Percentiles rank a stretch among this genome's conserved stretches.
phyloP scores from a whole-genome alignment of 30 jellyfish, hydroid and myxozoan species.

The Hydractinia symbiolongicarpus region DNA sequence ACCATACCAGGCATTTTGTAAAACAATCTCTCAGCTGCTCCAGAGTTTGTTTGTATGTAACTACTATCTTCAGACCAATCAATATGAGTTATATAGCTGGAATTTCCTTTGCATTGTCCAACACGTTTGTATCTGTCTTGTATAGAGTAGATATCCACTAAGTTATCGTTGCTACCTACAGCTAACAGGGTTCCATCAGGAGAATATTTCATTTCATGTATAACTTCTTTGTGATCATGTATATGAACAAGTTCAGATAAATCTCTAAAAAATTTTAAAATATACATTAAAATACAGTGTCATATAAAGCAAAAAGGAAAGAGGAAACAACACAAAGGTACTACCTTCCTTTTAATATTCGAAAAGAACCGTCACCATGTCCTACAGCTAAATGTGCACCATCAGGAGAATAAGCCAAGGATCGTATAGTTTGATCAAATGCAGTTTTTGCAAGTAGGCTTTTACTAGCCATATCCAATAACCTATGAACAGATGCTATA shows the following conservation, averaged over 20 bases:
- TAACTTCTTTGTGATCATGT: slow-evolving; percentile 89
- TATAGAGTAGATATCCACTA: slow-evolving; percentile 85
- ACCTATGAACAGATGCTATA: slow-evolving; percentile 18
- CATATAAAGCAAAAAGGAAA: background rate
- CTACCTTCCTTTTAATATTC: slow-evolving; percentile 93
- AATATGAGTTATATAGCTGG: slow-evolving; percentile 87
- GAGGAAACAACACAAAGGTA: slow-evolving; percentile 1
- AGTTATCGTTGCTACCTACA: slow-evolving; percentile 87
- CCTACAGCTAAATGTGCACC: slow-evolving; percentile 85
- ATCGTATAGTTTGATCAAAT: slow-evolving; percentile 62
- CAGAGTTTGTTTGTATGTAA: slow-evolving; percentile 90
- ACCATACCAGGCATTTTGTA: slow-evolving; percentile 76
- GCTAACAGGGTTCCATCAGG: slow-evolving; percentile 93
- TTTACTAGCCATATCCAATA: slow-evolving; percentile 87
- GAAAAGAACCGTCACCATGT: slow-evolving; percentile 82
- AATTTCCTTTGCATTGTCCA: slow-evolving; percentile 94
- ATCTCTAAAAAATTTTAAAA: slow-evolving; percentile 40
- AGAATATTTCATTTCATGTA: slow-evolving; percentile 87
- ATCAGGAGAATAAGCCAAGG: slow-evolving; percentile 84
- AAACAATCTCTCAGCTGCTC: slow-evolving; percentile 87
- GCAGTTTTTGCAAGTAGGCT: slow-evolving; percentile 57
- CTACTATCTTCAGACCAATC: slow-evolving; percentile 93
- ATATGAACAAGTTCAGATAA: slow-evolving; percentile 72
- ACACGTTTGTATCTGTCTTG: slow-evolving; percentile 82
- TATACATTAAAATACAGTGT: background rate